phyloP scores from a whole-genome alignment of 2,113 vertebrate species.

The Leucopsar rothschildi region DNA sequence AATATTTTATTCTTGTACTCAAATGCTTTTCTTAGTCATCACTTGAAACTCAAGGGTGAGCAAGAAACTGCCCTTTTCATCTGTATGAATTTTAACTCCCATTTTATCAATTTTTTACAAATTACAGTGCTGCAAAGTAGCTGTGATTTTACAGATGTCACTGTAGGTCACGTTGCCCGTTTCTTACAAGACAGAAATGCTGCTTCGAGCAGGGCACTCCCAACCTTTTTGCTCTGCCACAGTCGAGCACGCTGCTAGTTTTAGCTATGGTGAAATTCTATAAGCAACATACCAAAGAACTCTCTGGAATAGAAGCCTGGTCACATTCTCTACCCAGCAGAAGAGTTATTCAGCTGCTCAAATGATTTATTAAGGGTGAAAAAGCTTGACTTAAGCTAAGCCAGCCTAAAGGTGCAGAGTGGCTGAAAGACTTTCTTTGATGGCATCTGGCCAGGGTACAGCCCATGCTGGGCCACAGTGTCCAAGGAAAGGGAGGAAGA shows the following conservation, averaged over 20 bases:
- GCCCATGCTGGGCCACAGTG: not conserved
- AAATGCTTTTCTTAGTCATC: not conserved
- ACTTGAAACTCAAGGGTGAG: not conserved
- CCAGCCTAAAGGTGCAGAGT: not conserved
- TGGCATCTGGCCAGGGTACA: not conserved
- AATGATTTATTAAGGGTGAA: not conserved
- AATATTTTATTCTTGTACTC: not conserved
- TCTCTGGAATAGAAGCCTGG: conserved; percentile 1
- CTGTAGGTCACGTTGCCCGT: not conserved
- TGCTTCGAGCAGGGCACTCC: not conserved
- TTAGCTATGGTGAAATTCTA: conserved; percentile 26
- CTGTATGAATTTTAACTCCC: not conserved
- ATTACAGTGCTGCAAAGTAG: not conserved
- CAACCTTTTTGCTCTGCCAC: not conserved
- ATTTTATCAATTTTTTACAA: not conserved
- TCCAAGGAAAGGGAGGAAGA: not conserved
- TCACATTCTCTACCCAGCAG: not conserved
- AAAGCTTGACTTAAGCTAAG: not conserved
- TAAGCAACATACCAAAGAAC: conserved; percentile 30
- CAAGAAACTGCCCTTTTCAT: not conserved
- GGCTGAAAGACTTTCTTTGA: not conserved
- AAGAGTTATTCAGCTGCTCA: conserved; percentile 4
- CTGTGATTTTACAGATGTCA: not conserved
- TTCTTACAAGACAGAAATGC: not conserved
- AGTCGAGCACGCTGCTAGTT: not conserved